Base-by-base conservation (phyloP, 2,113 vertebrate genomes). In the Rousettus leschenaultii region DNA sequence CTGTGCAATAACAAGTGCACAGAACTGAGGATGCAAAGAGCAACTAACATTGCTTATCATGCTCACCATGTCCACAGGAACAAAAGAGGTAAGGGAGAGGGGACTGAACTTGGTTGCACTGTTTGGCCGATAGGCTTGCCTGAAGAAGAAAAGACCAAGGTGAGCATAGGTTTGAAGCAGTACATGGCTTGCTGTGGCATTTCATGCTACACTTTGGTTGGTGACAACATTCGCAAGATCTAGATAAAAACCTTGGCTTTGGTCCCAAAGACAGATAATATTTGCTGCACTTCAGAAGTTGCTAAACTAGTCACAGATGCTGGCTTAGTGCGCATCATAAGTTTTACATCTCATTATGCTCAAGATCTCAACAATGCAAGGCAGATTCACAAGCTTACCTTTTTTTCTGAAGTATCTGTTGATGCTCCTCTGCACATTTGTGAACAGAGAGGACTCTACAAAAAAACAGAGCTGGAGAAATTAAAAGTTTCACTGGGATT, bases 91-190 rank as follows among this genome's bases (percentile, higher is more conserved):
- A 99, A 99, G 92, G 99, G 99, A 71, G 99, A 99, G 33, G 99
- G 99, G 55, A 99, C 63, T 99, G 99, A 98, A 99, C 98, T 99
- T 59, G 99, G 99, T 55, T 99, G 99, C 96, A 0, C 51, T 51
- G 99, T 99, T 45, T 99, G 99, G 99, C 98, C 99, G 83, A 99
- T 99, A 98, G 99, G 99, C 70, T 95, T 99, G 0, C 99, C 99
- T 7, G 99, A 99, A 59, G 99, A 99, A 51, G 99, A 99, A 22
- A 99, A 99, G 98, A 99, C 99, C n/a, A 99, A 99, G 0, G 99
- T 99, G 84, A 99, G 99, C 98, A 99, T 99, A 99, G 99, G 99
- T 38, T 92, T 99, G 96, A 99, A 99, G 97, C 99, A 99, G 80
- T 99, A 99, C 93, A 98, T 99, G 91, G 99, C 99, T 16, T 99